A percentile compares a stretch with the other conserved stretches of the same genome.
Conservation (phyloP, 1,140 invertebrate species). For the Megalopta genalis region DNA sequence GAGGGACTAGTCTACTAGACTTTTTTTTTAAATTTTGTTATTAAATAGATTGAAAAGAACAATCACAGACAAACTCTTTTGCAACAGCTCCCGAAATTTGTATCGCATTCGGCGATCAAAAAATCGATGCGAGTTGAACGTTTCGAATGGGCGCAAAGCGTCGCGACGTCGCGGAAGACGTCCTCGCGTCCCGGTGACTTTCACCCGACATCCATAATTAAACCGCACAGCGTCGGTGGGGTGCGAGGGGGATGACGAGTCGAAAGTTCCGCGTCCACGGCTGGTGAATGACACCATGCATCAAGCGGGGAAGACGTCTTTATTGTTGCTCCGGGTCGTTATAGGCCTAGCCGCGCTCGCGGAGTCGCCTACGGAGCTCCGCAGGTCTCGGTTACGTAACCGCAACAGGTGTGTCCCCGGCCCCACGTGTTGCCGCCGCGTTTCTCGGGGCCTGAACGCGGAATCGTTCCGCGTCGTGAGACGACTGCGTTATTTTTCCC, state of each 20-base stretch:
- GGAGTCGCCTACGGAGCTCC: conserved; percentile 65
- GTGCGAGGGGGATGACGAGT: background rate
- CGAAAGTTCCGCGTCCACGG: conserved; percentile 43
- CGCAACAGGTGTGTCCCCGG: conserved; percentile 68
- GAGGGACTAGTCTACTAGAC: too few relatives aligned
- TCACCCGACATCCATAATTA: too few relatives aligned
- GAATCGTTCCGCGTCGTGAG: conserved; percentile 22
- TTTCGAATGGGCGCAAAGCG: too few relatives aligned
- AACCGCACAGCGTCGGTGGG: too few relatives aligned
- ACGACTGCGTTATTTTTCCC: conserved; percentile 17
- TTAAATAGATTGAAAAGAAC: too few relatives aligned
- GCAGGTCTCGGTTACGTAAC: conserved; percentile 72
- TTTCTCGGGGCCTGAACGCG: conserved; percentile 12
- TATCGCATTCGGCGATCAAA: too few relatives aligned
- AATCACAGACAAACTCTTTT: too few relatives aligned
- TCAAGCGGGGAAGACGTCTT: conserved; percentile 57
- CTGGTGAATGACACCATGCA: conserved; percentile 52
- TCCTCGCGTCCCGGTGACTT: too few relatives aligned
- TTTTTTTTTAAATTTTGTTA: too few relatives aligned
- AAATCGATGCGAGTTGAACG: too few relatives aligned
- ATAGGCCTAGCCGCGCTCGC: conserved; percentile 17
- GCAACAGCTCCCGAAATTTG: too few relatives aligned
- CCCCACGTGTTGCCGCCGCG: conserved; percentile 44
- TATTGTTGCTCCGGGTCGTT: conserved; percentile 58
- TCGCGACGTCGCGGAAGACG: too few relatives aligned